Conservation (phyloP, 2,797 vertebrate species). For the Lithobates pipiens region DNA sequence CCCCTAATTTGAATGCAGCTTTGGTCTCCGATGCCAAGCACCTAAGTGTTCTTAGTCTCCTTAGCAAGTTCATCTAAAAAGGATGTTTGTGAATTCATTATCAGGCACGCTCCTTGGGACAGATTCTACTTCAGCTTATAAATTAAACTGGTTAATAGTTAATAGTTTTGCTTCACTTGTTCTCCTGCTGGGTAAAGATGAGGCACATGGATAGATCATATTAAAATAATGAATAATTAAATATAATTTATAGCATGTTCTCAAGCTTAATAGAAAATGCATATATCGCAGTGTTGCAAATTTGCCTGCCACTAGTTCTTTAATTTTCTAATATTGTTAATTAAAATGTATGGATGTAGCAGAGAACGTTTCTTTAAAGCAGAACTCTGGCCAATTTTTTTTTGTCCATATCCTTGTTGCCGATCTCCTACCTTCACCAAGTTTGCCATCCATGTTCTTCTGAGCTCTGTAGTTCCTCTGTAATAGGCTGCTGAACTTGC, state of each 20-base stretch:
- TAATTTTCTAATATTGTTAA: background rate
- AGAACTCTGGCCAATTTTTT: too few species aligned
- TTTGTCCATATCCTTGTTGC: too few species aligned
- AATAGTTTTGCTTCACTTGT: slow-evolving; percentile 12
- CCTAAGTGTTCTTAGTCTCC: background rate
- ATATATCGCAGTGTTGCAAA: background rate
- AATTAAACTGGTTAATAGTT: slow-evolving; percentile 12
- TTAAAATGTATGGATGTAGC: background rate
- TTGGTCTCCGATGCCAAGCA: background rate
- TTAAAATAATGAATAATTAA: slow-evolving; percentile 8
- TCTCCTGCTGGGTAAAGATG: slow-evolving; percentile 14
- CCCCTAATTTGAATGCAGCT: background rate
- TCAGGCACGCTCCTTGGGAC: background rate
- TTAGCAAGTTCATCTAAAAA: slow-evolving; percentile 3
- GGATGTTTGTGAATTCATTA: background rate
- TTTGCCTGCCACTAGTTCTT: background rate
- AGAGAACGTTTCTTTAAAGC: background rate
- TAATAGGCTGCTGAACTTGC: too few species aligned
- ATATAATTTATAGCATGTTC: slow-evolving; percentile 2
- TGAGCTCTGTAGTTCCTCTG: too few species aligned
- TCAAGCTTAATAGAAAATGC: slow-evolving; percentile 1
- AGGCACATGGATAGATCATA: background rate
- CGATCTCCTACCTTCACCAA: too few species aligned
- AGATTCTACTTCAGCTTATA: slow-evolving; percentile 2
- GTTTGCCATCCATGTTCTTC: too few species aligned